Base-by-base conservation (phyloP, 2,888 invertebrate genomes). In the Heliconius ismenius region DNA sequence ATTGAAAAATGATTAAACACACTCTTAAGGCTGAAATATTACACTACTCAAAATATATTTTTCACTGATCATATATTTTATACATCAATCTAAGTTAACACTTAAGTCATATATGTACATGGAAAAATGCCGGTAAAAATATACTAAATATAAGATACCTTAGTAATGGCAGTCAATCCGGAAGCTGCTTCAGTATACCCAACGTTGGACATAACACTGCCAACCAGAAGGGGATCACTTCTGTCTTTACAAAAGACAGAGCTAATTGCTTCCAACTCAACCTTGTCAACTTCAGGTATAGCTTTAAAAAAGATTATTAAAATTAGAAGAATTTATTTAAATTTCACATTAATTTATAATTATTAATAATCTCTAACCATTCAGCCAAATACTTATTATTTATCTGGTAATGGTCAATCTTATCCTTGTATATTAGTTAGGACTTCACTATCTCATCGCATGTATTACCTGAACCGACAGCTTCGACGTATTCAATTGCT, bases 401-500 rank as follows among this genome's bases (percentile, higher is more conserved):
- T 43, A 43, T 43, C 43, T 18, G 4, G 39, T 43, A 15, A 13
- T 43, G 32, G 18, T 43, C 15, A 43, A 18, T 43, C 6, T 15
- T 4, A 43, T n/a, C n/a, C n/a, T n/a, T n/a, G n/a, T n/a, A 43
- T 43, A 43, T 43, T 15, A 43, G 0, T 13, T 13, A 43, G 4
- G 39, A 43, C 13, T 32, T 32, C 0, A 1, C 0, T 43, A 18
- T 43, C 43, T 43, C 6, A 49, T 49, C 3, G 21, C 49, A 49
- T 21, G 2, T 21, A 49, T 28, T 54, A 78, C 97, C 97, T 79
- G 96, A 96, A 78, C 97, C 97, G 83, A 97, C 97, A 58, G 98
- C 97, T 91, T 98, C 98, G 4, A 98, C 95, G 86, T 96, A 98
- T 79, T 96, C 95, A 13, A 98, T 94, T 1, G 85, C 82, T 32